Evolutionary conservation across 2,797 vertebrate species (phyloP).

Genomic region (Heterohyrax brucei): DNA sequence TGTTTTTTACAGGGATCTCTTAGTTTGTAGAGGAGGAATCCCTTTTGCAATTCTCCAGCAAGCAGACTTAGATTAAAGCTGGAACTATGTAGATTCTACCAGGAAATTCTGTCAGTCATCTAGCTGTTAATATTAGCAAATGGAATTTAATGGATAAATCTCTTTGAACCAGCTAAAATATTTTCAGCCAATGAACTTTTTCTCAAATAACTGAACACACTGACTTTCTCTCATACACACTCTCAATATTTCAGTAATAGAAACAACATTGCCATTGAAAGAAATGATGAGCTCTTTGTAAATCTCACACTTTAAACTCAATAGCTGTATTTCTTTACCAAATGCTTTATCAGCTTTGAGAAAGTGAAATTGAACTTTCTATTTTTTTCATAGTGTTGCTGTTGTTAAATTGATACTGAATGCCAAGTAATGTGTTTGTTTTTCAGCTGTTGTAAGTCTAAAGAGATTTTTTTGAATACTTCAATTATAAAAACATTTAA

Average conservation of each 20-base stretch:
- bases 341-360: constrained; percentile 80
- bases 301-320: constrained; percentile 62
- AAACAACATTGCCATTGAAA: constrained; percentile 61
- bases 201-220: constrained; percentile 70
- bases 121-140: constrained; percentile 56
- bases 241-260: constrained; percentile 52
- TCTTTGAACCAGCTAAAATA: constrained; percentile 74
- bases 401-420: constrained; percentile 88
- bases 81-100: not conserved
- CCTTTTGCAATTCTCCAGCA: constrained; percentile 3
- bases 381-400: constrained; percentile 82
- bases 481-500: constrained; percentile 96
- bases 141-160: constrained; percentile 69
- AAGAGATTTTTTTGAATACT: constrained; percentile 91
- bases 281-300: constrained; percentile 21
- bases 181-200: constrained; percentile 72
- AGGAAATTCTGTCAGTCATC: constrained; percentile 53
- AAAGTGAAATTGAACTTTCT: constrained; percentile 72
- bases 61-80: constrained; percentile 21
- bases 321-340: constrained; percentile 61
- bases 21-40: constrained; percentile 22
- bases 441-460: constrained; percentile 90
- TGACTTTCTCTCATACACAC: constrained; percentile 62
- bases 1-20: constrained; percentile 51
- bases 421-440: constrained; percentile 90